Conservation (phyloP, 2,888 invertebrate species). For the Orthosia incerta region DNA sequence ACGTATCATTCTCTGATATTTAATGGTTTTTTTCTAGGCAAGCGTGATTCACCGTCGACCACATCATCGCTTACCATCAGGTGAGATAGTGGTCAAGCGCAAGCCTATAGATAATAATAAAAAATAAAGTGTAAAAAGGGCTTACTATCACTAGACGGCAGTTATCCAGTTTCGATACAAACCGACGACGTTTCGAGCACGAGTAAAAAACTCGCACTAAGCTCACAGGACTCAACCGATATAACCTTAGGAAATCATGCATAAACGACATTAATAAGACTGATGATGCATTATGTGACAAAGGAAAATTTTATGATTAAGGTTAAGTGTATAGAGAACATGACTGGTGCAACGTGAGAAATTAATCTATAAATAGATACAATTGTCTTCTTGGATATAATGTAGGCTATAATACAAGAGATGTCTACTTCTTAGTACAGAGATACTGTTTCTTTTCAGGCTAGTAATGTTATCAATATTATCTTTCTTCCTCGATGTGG, state of each 20-base stretch:
- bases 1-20: no score
- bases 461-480: neutral
- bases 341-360: neutral
- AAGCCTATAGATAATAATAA: no score
- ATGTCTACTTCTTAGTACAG: neutral
- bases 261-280: slow-evolving; percentile 15
- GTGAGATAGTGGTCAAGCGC: no score
- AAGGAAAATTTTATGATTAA: slow-evolving; percentile 17
- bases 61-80: no score
- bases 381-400: neutral
- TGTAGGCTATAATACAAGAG: neutral
- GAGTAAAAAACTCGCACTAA: no score
- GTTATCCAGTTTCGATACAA: no score
- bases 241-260: neutral
- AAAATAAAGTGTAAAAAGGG: no score
- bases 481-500: neutral
- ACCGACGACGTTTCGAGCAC: no score
- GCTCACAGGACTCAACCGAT: neutral
- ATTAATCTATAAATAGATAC: slow-evolving; percentile 2
- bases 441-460: neutral
- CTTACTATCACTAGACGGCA: no score
- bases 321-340: neutral
- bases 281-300: neutral
- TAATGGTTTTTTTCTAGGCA: no score
- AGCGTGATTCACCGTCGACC: no score